These are phyloP conservation scores for Beroe ovata DNA, from an alignment of 37 sponge, comb jelly and placozoan genomes.

Conservation along the genomic window DNA sequence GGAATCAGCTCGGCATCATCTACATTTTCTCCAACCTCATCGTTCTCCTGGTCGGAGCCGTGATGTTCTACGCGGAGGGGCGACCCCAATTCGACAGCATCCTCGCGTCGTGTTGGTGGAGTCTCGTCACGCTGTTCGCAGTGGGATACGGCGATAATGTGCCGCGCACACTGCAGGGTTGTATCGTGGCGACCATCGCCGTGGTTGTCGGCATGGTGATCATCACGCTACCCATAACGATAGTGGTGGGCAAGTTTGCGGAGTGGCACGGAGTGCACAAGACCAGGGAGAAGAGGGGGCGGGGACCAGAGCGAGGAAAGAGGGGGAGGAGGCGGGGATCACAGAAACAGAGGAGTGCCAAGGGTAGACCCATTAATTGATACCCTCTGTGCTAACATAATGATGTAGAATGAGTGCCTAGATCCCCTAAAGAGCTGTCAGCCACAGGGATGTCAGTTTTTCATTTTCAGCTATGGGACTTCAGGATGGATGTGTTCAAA, in stretches of 20 bases:
- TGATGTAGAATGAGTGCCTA: too few species aligned
- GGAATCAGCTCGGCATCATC: not conserved
- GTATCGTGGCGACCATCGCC: not conserved
- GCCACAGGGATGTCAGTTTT: too few species aligned
- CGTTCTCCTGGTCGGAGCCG: not conserved
- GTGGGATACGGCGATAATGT: slow-evolving; percentile 2
- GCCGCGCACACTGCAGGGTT: not conserved
- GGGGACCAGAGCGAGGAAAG: not conserved
- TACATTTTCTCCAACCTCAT: not conserved
- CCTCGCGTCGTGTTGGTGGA: not conserved
- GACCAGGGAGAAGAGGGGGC: not conserved
- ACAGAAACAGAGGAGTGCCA: too few species aligned
- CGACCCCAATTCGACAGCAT: not conserved
- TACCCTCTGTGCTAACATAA: too few species aligned
- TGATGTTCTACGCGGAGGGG: slow-evolving; percentile 21
- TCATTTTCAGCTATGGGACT: too few species aligned
- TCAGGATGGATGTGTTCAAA: too few species aligned
- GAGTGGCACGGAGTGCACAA: slow-evolving; percentile 1
- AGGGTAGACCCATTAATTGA: too few species aligned
- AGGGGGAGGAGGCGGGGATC: not conserved
- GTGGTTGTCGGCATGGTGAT: slow-evolving; percentile 10
- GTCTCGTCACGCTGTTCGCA: not conserved
- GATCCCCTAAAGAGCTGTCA: too few species aligned
- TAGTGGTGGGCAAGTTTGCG: slow-evolving; percentile 11
- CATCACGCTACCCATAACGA: slow-evolving; percentile 1